phyloP scores from a whole-genome alignment of 2,888 invertebrate species.

The Thereva nobilitata region DNA sequence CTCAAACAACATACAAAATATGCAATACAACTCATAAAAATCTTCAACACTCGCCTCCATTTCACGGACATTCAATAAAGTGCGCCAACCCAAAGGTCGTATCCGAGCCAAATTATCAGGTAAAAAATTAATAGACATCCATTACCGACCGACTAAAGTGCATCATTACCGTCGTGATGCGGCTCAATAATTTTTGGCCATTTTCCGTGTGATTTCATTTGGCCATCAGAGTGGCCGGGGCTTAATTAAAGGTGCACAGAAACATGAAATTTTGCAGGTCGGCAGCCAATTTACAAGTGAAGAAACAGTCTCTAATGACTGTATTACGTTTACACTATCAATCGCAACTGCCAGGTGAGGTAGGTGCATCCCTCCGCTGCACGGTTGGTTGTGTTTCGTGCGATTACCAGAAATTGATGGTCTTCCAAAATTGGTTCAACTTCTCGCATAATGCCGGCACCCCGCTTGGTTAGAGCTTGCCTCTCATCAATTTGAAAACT shows the following conservation, averaged over 20 bases:
- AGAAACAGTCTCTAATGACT: constrained; percentile 30
- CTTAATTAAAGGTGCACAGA: constrained; percentile 13
- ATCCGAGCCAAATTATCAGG: not conserved
- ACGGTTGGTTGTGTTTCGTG: too few relatives aligned
- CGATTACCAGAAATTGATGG: too few relatives aligned
- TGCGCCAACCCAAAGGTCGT: constrained; percentile 20
- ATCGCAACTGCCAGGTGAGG: not conserved
- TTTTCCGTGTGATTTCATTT: constrained; percentile 12
- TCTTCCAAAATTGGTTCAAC: too few relatives aligned
- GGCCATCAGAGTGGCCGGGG: constrained; percentile 7
- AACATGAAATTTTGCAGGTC: constrained; percentile 14
- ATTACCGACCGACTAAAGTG: constrained; percentile 33
- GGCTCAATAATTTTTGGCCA: constrained; percentile 14
- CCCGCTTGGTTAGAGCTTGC: too few relatives aligned
- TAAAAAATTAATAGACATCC: constrained; percentile 36
- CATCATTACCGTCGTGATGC: constrained; percentile 25
- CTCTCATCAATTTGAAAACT: too few relatives aligned
- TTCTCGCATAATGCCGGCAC: too few relatives aligned
- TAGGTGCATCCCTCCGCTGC: too few relatives aligned
- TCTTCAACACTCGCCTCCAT: constrained; percentile 5
- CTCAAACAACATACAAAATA: too few relatives aligned
- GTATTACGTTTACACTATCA: constrained; percentile 31
- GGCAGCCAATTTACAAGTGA: constrained; percentile 21
- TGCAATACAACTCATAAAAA: not conserved
- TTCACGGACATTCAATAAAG: constrained; percentile 31